Evolutionary conservation across 2,113 vertebrate species (phyloP).

Genomic region (Menura novaehollandiae): DNA sequence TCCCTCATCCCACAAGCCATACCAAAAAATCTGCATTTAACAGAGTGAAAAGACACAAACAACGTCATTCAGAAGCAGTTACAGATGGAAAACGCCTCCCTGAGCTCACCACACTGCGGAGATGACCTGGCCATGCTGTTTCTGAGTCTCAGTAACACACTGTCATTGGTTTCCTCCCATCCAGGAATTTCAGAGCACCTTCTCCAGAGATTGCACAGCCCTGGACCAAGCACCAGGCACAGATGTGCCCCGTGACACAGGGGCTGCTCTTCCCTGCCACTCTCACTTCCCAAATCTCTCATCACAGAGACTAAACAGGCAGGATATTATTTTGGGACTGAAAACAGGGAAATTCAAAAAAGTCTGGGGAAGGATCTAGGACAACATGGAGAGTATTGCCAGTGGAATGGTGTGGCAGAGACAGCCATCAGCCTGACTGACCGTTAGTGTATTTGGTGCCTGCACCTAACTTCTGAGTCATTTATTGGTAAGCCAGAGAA

Average conservation of each 20-base stretch:
- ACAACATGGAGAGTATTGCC: not conserved
- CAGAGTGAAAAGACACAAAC: not conserved
- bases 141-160: not conserved
- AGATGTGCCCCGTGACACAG: not conserved
- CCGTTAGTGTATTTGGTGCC: not conserved
- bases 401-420: not conserved
- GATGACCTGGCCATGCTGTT: not conserved
- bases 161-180: not conserved
- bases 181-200: not conserved
- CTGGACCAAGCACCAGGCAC: accelerated
- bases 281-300: not conserved
- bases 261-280: not conserved
- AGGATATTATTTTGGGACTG: too few species aligned
- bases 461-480: not conserved
- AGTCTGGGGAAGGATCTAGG: not conserved
- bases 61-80: accelerated
- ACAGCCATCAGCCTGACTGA: not conserved
- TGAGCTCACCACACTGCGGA: not conserved
- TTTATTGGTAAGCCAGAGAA: not conserved
- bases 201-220: not conserved
- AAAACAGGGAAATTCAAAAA: not conserved
- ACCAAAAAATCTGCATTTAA: not conserved
- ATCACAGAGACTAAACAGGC: not conserved
- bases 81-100: not conserved
- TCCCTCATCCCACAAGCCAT: not conserved